phyloP scores from a whole-genome alignment of 2,113 vertebrate genomes.

The Tiliqua scincoides region DNA sequence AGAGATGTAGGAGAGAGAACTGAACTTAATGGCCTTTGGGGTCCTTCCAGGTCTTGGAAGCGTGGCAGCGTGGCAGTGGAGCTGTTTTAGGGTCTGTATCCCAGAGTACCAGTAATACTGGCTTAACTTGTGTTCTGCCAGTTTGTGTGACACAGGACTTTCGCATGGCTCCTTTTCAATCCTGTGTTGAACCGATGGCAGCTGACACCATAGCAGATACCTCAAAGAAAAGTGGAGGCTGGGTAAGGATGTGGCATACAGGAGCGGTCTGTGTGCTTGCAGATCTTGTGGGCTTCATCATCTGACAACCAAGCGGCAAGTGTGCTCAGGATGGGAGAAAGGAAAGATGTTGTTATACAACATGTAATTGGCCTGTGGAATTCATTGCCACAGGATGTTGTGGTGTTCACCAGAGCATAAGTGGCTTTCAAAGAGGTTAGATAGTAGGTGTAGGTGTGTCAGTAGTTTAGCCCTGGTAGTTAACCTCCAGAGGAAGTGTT shows the following conservation, averaged over 20 bases:
- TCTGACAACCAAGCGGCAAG: background rate
- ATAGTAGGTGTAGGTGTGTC: background rate
- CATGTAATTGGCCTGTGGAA: background rate
- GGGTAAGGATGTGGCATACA: background rate
- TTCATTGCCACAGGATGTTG: slow-evolving; percentile 13
- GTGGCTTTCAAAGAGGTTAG: background rate
- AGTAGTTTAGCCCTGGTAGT: background rate
- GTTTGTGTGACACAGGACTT: too few relatives aligned
- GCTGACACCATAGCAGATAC: too few relatives aligned
- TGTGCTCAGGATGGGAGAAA: background rate
- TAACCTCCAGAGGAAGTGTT: background rate
- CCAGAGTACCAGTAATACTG: too few relatives aligned
- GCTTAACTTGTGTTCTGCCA: too few relatives aligned
- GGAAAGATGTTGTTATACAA: background rate
- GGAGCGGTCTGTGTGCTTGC: background rate
- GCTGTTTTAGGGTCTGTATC: too few relatives aligned
- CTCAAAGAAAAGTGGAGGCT: too few relatives aligned
- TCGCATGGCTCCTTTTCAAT: too few relatives aligned
- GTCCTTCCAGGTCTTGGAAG: too few relatives aligned
- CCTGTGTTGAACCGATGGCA: too few relatives aligned
- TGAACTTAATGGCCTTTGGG: too few relatives aligned
- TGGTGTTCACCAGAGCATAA: background rate
- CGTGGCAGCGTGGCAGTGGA: too few relatives aligned
- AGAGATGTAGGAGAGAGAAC: background rate
- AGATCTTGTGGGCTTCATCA: background rate